Percentiles rank a stretch among this genome's conserved stretches.
phyloP scores from a whole-genome alignment of 2,797 vertebrate genomes.

The Phaenicophaeus curvirostris region DNA sequence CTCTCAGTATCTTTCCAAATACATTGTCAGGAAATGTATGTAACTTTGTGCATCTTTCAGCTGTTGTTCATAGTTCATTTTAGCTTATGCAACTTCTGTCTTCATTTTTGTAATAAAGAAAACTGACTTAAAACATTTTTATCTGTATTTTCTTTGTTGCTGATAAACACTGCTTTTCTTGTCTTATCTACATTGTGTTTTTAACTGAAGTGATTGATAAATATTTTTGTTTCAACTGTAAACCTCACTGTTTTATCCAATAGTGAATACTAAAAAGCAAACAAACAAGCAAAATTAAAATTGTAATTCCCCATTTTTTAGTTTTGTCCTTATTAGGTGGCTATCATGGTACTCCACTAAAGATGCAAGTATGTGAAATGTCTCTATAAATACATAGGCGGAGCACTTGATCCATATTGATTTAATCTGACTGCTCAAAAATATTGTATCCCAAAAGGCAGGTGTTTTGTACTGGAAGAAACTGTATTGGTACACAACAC shows the following conservation, averaged over 20 bases:
- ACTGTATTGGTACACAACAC: not conserved
- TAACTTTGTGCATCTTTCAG: conserved; percentile 66
- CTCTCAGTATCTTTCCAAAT: conserved; percentile 43
- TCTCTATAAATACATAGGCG: not conserved
- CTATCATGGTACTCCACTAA: not conserved
- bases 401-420: not conserved
- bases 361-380: not conserved
- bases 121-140: conserved; percentile 69
- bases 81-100: conserved; percentile 60
- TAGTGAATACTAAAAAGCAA: not conserved
- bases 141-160: conserved; percentile 77
- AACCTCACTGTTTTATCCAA: not conserved
- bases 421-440: not conserved
- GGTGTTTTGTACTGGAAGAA: not conserved
- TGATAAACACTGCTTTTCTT: not conserved
- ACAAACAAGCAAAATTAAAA: not conserved
- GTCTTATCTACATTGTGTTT: not conserved
- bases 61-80: conserved; percentile 64
- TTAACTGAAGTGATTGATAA: not conserved
- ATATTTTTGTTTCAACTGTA: not conserved
- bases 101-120: conserved; percentile 79
- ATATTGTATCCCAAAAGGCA: not conserved
- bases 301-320: not conserved
- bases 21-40: conserved; percentile 63
- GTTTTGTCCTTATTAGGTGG: not conserved